Percentiles rank a stretch among this genome's conserved stretches.
Evolutionary conservation across 2,888 invertebrate species (phyloP).

Genomic region (Toxonevra muliebris): DNA sequence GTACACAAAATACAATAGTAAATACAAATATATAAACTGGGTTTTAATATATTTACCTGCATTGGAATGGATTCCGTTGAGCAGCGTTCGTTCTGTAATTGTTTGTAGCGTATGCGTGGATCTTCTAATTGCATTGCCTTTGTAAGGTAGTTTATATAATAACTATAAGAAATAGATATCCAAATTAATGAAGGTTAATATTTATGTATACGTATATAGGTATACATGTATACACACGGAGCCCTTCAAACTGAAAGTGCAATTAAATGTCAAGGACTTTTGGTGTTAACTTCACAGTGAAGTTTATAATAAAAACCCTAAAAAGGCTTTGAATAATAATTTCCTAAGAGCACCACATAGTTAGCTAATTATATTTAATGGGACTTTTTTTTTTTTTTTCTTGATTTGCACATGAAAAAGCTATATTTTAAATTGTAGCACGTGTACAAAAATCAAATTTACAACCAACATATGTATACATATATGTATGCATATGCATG

Average conservation of each 20-base stretch:
- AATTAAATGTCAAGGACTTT: not conserved
- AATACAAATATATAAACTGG: not conserved
- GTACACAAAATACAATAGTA: slow-evolving; percentile 9
- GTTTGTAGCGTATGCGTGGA: slow-evolving; percentile 71
- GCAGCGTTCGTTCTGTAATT: slow-evolving; percentile 66
- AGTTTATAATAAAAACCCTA: no score
- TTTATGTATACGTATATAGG: not conserved
- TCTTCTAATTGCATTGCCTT: slow-evolving; percentile 82
- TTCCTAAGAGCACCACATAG: no score
- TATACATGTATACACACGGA: not conserved
- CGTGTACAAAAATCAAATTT: no score
- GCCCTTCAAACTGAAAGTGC: not conserved
- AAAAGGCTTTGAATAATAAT: no score
- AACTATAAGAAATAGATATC: slow-evolving; percentile 66
- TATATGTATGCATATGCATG: not conserved
- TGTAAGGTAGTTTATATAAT: slow-evolving; percentile 78
- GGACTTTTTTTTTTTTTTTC: no score
- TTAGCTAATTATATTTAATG: no score
- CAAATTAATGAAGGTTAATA: not conserved
- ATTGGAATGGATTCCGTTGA: slow-evolving; percentile 71
- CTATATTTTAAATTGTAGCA: no score
- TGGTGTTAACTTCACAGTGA: not conserved
- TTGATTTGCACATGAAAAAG: no score
- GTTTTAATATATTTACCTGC: slow-evolving; percentile 67
- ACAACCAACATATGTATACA: slow-evolving; percentile 1